Evolutionary conservation across 2,113 vertebrate species (phyloP), one percentile per base, ranked within the genome.

Genomic region (Taxidea taxus): DNA sequence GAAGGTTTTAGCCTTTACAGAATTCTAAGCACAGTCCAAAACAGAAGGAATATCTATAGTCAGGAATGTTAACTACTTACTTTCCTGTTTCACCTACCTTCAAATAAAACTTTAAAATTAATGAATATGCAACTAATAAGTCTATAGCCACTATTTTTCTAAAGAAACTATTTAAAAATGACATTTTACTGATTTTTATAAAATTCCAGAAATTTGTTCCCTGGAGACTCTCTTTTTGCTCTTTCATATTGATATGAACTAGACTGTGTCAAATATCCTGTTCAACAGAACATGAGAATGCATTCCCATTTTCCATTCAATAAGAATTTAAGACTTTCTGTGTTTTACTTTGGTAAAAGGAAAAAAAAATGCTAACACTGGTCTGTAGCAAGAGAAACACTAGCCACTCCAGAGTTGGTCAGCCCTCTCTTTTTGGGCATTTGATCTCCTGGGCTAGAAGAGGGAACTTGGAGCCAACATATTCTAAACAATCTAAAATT

Each of bases 271-370:
- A 84, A 94, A 95, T 62, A 25, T 39, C 64, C 34, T 85, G 23
- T 21, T 89, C 23, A 87, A 90, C 6, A 92, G 27, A 44, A 91
- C 18, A 56, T 25, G 27, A 89, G 37, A 92, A 91, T 83, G 25
- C 49, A 85, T 56, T 81, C 16, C 31, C 6, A 87, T 81, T 90
- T 95, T 81, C 21, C 20, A 81, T 51, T 7, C 66, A 83, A 80
- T 78, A 96, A 56, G n/a, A 34, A 86, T 64, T 92, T 94, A 96
- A 77, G 34, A 84, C 74, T 96, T 92, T 27, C 6, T n/a, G n/a
- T n/a, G n/a, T n/a, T n/a, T n/a, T n/a, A n/a, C n/a, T n/a, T n/a
- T n/a, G n/a, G n/a, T n/a, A n/a, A 86, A 56, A 70, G 12, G 49
- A 20, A 42, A 87, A 90, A 51, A 58, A 91, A 56, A 70, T 93